Percentiles rank a stretch among this genome's conserved stretches.
phyloP scores from a whole-genome alignment of 1,140 invertebrate genomes.

The Trichomalopsis sarcophagae region DNA sequence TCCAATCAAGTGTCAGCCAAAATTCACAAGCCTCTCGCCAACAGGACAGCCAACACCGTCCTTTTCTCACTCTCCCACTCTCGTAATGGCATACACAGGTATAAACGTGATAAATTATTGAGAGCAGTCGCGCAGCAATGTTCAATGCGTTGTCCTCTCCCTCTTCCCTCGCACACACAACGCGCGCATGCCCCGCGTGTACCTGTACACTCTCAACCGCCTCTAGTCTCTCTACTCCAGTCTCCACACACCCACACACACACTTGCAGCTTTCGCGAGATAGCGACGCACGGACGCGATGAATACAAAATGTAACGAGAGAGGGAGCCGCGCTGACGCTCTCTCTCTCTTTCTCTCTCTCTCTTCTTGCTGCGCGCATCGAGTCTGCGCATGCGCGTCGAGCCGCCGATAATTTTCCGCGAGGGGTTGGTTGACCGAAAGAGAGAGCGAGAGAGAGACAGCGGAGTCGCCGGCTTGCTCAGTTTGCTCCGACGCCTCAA shows the following conservation, averaged over 20 bases:
- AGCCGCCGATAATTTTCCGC: conserved; percentile 32
- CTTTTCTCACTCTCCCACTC: background rate
- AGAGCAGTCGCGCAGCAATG: conserved; percentile 22
- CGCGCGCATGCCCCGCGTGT: too few species aligned
- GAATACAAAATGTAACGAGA: conserved; percentile 47
- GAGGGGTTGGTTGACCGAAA: conserved; percentile 27
- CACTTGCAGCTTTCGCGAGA: background rate
- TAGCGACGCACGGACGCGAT: conserved; percentile 23
- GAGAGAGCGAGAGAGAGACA: background rate
- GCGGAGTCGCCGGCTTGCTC: conserved; percentile 7
- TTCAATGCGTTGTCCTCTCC: background rate
- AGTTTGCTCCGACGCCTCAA: conserved; percentile 43
- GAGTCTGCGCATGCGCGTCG: conserved; percentile 27
- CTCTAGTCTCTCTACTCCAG: too few species aligned
- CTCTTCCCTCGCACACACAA: background rate
- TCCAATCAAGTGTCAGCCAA: too few species aligned
- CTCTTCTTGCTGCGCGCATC: conserved; percentile 6
- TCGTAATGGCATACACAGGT: background rate
- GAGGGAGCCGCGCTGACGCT: too few species aligned
- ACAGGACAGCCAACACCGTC: background rate
- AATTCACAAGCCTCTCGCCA: background rate
- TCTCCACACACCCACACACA: too few species aligned
- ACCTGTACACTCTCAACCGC: too few species aligned
- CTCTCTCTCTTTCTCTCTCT: background rate
- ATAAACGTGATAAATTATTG: conserved; percentile 33